phyloP scores from a whole-genome alignment of 2,888 invertebrate species.

The Agriopis aurantiaria region DNA sequence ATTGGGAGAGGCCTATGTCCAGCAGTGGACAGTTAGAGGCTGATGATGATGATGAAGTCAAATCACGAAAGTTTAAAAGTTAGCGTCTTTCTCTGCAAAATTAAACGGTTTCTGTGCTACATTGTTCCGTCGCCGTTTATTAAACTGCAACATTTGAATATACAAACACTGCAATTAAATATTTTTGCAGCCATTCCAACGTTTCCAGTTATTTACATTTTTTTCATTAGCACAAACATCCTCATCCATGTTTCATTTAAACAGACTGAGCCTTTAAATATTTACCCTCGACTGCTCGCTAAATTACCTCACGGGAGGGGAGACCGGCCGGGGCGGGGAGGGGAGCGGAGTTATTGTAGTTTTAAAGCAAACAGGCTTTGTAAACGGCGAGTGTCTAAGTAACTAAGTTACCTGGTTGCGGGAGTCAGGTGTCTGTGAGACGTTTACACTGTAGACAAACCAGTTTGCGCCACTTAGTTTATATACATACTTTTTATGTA shows the following conservation, averaged over 20 bases:
- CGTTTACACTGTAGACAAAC: neutral
- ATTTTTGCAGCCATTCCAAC: slow-evolving; percentile 6
- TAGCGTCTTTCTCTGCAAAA: too few relatives aligned
- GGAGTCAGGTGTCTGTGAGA: slow-evolving; percentile 8
- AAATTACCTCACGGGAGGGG: slow-evolving; percentile 44
- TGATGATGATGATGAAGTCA: too few relatives aligned
- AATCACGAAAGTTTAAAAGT: too few relatives aligned
- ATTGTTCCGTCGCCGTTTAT: neutral
- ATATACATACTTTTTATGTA: too few relatives aligned
- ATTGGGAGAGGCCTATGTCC: too few relatives aligned
- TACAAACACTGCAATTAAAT: slow-evolving; percentile 11
- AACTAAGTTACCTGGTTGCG: slow-evolving; percentile 12
- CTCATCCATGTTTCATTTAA: slow-evolving; percentile 35
- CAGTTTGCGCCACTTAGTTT: neutral
- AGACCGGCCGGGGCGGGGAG: neutral
- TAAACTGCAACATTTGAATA: slow-evolving; percentile 3
- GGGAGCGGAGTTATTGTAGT: slow-evolving; percentile 41
- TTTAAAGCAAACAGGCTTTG: slow-evolving; percentile 25
- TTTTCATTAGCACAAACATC: slow-evolving; percentile 37
- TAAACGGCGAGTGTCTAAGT: slow-evolving; percentile 4
- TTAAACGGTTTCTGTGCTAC: neutral
- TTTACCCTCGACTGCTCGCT: slow-evolving; percentile 44
- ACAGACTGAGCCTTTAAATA: slow-evolving; percentile 39
- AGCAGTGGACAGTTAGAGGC: too few relatives aligned
- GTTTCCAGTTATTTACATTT: slow-evolving; percentile 34